Evolutionary conservation across 2,797 vertebrate genomes (phyloP).

Genomic region (Siniperca undulata): DNA sequence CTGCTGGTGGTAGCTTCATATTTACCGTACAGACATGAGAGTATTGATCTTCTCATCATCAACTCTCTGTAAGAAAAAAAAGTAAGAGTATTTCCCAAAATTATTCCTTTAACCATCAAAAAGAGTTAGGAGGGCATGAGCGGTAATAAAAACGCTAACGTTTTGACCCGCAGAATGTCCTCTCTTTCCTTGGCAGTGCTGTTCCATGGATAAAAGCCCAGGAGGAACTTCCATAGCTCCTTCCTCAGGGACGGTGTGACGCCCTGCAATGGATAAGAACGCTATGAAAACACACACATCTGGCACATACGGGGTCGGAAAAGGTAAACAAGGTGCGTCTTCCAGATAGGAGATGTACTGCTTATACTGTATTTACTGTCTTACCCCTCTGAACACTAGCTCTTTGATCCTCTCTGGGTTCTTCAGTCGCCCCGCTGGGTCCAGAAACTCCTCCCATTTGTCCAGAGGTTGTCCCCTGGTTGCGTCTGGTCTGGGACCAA

Average conservation of each 20-base stretch:
- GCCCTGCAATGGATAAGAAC: conserved; percentile 79
- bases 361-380: conserved; percentile 34
- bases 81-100: not conserved
- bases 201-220: conserved; percentile 92
- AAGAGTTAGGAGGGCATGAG: too few relatives aligned
- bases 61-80: not conserved
- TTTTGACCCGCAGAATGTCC: conserved; percentile 87
- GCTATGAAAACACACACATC: not conserved
- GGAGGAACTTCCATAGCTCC: conserved; percentile 93
- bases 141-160: conserved; percentile 79
- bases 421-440: conserved; percentile 87
- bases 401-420: conserved; percentile 85
- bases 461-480: conserved; percentile 86
- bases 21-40: not conserved
- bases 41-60: not conserved
- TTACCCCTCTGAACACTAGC: conserved; percentile 91
- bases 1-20: not conserved
- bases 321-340: not conserved
- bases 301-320: not conserved
- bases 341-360: not conserved
- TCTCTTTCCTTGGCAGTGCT: conserved; percentile 88
- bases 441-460: conserved; percentile 88
- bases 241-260: conserved; percentile 85
- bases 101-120: not conserved
- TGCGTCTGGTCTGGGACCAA: conserved; percentile 87